Base-by-base conservation (phyloP, 2,113 vertebrate species). In the Mustela nigripes region DNA sequence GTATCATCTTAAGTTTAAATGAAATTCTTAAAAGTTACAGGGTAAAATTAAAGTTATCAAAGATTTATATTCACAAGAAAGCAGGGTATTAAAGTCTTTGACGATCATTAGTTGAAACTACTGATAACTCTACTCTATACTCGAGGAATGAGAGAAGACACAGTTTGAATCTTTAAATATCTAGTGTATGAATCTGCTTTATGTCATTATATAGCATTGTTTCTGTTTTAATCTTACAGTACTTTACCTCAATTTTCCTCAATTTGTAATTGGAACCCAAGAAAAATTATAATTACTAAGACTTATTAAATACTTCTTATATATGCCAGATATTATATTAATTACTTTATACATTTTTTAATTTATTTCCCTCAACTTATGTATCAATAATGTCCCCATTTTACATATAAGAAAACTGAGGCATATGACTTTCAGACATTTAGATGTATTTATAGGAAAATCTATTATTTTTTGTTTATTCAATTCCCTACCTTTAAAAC, bases 381-480 rank as follows among this genome's bases (percentile, higher is more conserved):
- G 60, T 53, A 21, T 90, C 50, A 91, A 62, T 60, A 76, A 24
- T 81, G 11, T n/a, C 26, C 19, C 26, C n/a, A 90, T 89, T 89
- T 92, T 93, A 76, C n/a, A 81, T 78, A 90, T 50, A 33, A 91
- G 28, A 31, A 90, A 96, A 95, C 11, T 74, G 69, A 95, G 56
- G 9, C 22, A 81, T 89, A 80, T 42, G 7, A 67, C 14, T 63
- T 86, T 82, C 19, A 97, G 36, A 63, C 5, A 76, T 18, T 60
- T 81, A 80, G 5, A 67, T 33, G 11, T 50, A 74, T 79, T 89
- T 84, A 63, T 84, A 69, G 82, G 24, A 94, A 60, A 73, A 62
- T 48, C 53, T 50, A 65, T 93, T 15, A 58, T 53, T 73, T 87
- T 79, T 14, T 80, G 22, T 88, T 63, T 62, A n/a, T 50, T 73